Base-by-base conservation (phyloP, 2,797 vertebrate species). In the Avahi laniger region DNA sequence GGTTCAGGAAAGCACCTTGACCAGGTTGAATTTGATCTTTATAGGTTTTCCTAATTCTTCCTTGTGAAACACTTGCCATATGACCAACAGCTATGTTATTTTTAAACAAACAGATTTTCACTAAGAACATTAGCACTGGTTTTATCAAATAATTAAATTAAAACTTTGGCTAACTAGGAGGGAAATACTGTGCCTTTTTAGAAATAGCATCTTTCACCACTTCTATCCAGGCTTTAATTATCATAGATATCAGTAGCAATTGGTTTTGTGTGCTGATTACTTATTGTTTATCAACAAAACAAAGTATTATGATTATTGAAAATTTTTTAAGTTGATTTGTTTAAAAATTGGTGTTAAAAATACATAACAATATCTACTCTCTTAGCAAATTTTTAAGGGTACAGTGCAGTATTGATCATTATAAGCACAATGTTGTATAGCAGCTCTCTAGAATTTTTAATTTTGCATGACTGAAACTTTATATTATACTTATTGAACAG, bases 41-140 rank as follows among this genome's bases (percentile, higher is more conserved):
- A 82, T 9, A 73, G 30, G 22, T 93, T 98, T 97, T n/a, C 41
- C 2, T 26, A 69, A 82, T 94, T 95, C 50, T 95, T 41, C 46
- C 33, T 89, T 89, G 73, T 78, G 5, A 96, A 97, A 93, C 24
- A 63, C 70, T 95, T 98, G 54, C 67, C 72, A 95, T 98, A 97
- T 97, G 94, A 96, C 81, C 93, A 97, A 94, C 97, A 98, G 97
- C 97, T 98, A 97, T 97, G 84, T 91, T 95, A 93, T 94, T 95
- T 97, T 97, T 97, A 97, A 98, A 98, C 93, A 97, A 59, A 95
- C 82, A 87, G 87, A 88, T 97, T 97, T 97, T 97, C 96, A 95
- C 83, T 95, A 95, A 95, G 70, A 79, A 82, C 61, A 65, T 97
- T 94, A 97, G 61, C 38, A 57, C 89, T 95, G 97, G 78, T 75